These are phyloP conservation scores for Rallus limicola DNA, from an alignment of 2,113 vertebrate species.

Conservation along the genomic window DNA sequence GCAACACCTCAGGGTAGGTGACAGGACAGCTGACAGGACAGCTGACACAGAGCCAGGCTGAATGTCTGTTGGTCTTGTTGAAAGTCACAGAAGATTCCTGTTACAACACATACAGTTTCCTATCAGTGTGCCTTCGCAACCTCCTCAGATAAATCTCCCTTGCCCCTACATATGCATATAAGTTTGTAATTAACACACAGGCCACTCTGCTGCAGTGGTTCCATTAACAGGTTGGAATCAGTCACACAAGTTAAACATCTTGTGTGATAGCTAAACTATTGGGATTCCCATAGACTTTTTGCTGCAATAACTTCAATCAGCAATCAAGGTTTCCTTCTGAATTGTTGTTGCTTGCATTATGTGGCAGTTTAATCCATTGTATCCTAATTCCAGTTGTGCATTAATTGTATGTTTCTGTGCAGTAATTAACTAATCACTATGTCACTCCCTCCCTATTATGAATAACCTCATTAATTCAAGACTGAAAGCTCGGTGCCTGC, in stretches of 20 bases:
- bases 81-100: neutral
- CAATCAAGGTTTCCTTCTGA: slow-evolving; percentile 58
- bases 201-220: neutral
- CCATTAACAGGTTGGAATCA: neutral
- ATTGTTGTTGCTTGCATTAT: slow-evolving; percentile 53
- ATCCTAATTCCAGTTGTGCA: slow-evolving; percentile 69
- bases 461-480: slow-evolving; percentile 73
- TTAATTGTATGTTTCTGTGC: slow-evolving; percentile 70
- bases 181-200: neutral
- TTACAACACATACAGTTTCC: neutral
- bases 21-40: neutral
- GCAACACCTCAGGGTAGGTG: neutral
- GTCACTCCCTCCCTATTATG: slow-evolving; percentile 71
- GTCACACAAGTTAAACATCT: neutral
- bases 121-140: neutral
- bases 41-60: neutral
- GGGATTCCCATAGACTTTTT: slow-evolving; percentile 33
- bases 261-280: neutral
- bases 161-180: rapidly evolving
- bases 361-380: slow-evolving; percentile 70
- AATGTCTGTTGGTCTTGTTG: rapidly evolving
- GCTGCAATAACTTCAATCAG: slow-evolving; percentile 25
- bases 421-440: slow-evolving; percentile 76
- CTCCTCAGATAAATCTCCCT: neutral
- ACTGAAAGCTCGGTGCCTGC: slow-evolving; percentile 48